These are phyloP conservation scores for Aradophagus sp. DNA, from an alignment of 1,140 invertebrate species.

Conservation along the genomic window DNA sequence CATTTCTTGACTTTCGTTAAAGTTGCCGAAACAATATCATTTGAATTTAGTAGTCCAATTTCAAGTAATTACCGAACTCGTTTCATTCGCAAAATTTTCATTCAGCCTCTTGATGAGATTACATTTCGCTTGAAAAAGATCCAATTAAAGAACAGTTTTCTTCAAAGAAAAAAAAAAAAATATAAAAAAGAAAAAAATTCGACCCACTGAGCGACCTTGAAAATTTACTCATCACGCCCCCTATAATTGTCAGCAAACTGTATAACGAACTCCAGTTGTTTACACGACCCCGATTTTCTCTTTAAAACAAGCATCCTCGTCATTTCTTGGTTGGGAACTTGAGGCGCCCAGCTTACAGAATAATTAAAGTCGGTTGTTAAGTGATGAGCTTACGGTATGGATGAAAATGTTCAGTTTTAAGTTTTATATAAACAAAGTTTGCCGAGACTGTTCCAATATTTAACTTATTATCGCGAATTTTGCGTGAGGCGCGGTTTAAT, in stretches of 20 bases:
- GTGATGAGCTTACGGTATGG: conserved; percentile 21
- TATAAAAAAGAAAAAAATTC: neutral
- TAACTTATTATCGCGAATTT: conserved; percentile 21
- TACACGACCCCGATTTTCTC: conserved; percentile 32
- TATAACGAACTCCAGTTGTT: conserved; percentile 35
- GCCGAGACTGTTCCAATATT: conserved; percentile 16
- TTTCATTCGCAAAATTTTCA: no score
- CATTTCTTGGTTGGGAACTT: conserved; percentile 38
- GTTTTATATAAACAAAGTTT: conserved; percentile 22
- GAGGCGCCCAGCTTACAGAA: conserved; percentile 25
- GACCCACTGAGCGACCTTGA: conserved; percentile 13
- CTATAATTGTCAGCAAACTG: conserved; percentile 29
- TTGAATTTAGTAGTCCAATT: no score
- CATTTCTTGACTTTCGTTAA: no score
- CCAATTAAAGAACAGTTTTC: no score
- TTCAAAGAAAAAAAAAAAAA: no score
- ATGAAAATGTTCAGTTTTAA: conserved; percentile 25
- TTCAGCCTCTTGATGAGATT: no score
- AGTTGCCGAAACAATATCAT: no score
- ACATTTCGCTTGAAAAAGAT: no score
- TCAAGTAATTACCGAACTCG: no score
- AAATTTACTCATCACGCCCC: conserved; percentile 22
- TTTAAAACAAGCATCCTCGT: conserved; percentile 45
- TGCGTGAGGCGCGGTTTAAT: neutral
- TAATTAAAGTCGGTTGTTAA: conserved; percentile 41